phyloP scores from a whole-genome alignment of 2,888 invertebrate genomes.

The Fissipunctia ypsillon region DNA sequence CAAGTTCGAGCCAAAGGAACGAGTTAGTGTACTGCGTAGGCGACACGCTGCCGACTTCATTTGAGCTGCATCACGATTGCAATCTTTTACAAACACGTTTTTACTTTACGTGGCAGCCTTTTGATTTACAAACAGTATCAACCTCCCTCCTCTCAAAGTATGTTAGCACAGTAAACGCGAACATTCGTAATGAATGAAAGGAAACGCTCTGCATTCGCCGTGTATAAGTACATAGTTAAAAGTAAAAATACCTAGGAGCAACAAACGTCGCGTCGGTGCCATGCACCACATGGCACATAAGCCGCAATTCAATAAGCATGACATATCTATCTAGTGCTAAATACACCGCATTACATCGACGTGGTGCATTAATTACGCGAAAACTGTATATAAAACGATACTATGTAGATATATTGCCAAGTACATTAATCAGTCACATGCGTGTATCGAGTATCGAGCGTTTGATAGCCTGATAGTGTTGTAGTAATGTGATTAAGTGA shows the following conservation, averaged over 20 bases:
- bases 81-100: slow-evolving; percentile 55
- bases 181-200: slow-evolving; percentile 40
- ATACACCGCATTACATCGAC: slow-evolving; percentile 8
- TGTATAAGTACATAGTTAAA: slow-evolving; percentile 35
- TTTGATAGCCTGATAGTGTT: slow-evolving; percentile 13
- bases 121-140: slow-evolving; percentile 50
- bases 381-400: slow-evolving; percentile 1
- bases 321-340: slow-evolving; percentile 26
- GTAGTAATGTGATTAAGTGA: background rate
- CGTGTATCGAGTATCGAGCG: background rate
- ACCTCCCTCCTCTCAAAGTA: background rate
- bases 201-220: slow-evolving; percentile 36
- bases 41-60: slow-evolving; percentile 36
- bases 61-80: slow-evolving; percentile 54
- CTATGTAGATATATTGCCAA: background rate
- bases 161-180: slow-evolving; percentile 19
- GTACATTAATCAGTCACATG: slow-evolving; percentile 2
- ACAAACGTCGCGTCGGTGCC: slow-evolving; percentile 36
- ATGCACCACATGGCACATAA: slow-evolving; percentile 41
- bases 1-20: slow-evolving; percentile 31
- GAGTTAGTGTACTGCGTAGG: slow-evolving; percentile 51
- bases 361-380: slow-evolving; percentile 37
- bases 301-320: slow-evolving; percentile 42
- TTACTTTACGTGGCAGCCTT: slow-evolving; percentile 30
- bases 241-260: slow-evolving; percentile 49